phyloP scores from a whole-genome alignment of 2,888 invertebrate species.

The Leptura quadrifasciata region DNA sequence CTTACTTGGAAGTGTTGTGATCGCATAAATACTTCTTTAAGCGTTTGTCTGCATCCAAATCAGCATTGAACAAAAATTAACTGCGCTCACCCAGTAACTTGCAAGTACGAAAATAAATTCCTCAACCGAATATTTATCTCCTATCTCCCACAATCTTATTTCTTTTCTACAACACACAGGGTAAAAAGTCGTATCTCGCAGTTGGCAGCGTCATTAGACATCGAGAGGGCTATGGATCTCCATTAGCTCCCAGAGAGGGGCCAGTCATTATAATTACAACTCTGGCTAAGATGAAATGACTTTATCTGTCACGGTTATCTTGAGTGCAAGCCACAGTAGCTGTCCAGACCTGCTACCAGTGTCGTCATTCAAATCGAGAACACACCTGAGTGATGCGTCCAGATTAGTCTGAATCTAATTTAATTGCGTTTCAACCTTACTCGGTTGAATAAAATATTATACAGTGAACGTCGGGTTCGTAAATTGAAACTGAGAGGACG shows the following conservation, averaged over 20 bases:
- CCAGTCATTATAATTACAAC: constrained; percentile 65
- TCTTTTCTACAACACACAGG: background rate
- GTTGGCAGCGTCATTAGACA: constrained; percentile 29
- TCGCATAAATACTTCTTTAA: too few species aligned
- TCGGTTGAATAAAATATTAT: constrained; percentile 13
- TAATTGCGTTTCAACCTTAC: constrained; percentile 32
- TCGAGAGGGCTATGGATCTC: constrained; percentile 58
- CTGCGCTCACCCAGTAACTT: background rate
- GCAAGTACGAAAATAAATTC: constrained; percentile 12
- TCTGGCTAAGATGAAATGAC: constrained; percentile 62
- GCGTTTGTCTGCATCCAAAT: too few species aligned
- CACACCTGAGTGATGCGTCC: constrained; percentile 47
- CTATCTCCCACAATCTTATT: background rate
- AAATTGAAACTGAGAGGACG: background rate
- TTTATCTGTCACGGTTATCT: constrained; percentile 60
- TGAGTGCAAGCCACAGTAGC: constrained; percentile 47
- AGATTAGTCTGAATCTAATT: constrained; percentile 38
- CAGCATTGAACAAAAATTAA: too few species aligned
- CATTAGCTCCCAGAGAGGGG: constrained; percentile 61
- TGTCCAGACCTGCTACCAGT: constrained; percentile 47
- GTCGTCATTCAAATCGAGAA: constrained; percentile 42
- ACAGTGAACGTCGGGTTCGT: background rate
- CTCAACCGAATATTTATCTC: constrained; percentile 16
- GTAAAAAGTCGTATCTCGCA: constrained; percentile 22
- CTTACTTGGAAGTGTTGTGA: too few species aligned